Evolutionary conservation across 2,113 vertebrate species (phyloP).

Genomic region (Clarias magur): DNA sequence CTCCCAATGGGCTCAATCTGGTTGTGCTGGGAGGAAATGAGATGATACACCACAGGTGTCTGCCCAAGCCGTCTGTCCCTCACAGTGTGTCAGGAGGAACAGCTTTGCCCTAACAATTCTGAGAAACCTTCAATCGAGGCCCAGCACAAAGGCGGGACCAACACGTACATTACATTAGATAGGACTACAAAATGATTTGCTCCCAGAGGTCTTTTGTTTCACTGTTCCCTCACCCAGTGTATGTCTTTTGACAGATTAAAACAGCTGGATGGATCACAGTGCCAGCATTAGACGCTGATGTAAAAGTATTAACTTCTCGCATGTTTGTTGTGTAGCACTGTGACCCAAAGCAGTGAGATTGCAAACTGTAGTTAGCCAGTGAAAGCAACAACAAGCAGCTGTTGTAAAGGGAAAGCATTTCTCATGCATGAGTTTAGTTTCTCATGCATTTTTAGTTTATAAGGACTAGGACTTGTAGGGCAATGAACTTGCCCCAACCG

Average conservation of each 20-base stretch:
- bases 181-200: neutral
- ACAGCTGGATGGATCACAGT: neutral
- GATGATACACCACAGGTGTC: conserved; percentile 68
- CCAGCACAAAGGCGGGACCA: conserved; percentile 8
- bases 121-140: conserved; percentile 57
- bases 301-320: neutral
- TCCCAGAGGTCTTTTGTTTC: neutral
- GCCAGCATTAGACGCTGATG: neutral
- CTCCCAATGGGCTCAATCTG: conserved; percentile 65
- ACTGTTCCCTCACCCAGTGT: neutral
- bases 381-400: neutral
- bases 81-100: conserved; percentile 56
- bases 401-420: neutral
- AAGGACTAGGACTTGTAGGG: neutral
- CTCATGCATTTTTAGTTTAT: no score
- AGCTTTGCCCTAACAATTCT: conserved; percentile 57
- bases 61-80: conserved; percentile 60
- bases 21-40: conserved; percentile 63
- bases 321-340: neutral
- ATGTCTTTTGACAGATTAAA: neutral
- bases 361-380: neutral
- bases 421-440: neutral
- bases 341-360: neutral
- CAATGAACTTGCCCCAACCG: neutral
- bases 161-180: neutral